Evolutionary conservation across 2,113 vertebrate species (phyloP).

Genomic region (Glaucidium brasilianum): DNA sequence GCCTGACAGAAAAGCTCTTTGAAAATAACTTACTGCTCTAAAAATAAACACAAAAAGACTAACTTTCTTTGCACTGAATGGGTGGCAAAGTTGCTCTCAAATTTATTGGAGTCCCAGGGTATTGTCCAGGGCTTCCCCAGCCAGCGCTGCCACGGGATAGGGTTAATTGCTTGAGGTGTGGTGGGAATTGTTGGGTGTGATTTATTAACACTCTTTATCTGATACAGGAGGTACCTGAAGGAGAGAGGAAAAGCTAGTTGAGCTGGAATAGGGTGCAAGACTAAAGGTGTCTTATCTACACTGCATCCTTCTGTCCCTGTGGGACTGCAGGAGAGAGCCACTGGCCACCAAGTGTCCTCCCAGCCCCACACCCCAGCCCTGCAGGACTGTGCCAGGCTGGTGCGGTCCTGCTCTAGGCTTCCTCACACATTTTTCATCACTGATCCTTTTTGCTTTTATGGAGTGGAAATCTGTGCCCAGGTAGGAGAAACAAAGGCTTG

Average conservation of each 20-base stretch:
- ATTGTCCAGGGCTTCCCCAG: background rate
- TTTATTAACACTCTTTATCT: background rate
- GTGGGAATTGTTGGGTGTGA: background rate
- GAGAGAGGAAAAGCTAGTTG: background rate
- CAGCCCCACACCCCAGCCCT: background rate
- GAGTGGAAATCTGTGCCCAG: background rate
- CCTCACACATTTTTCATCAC: background rate
- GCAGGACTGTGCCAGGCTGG: background rate
- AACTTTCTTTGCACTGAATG: background rate
- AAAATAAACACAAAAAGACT: background rate
- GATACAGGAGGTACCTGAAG: background rate
- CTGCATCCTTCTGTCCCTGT: background rate
- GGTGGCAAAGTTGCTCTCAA: background rate
- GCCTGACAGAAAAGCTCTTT: background rate
- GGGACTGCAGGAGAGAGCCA: background rate
- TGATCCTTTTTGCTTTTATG: background rate
- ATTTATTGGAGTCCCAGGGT: background rate
- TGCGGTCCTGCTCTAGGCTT: background rate
- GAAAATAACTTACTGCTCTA: background rate
- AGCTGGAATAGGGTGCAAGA: background rate
- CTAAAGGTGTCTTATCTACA: background rate
- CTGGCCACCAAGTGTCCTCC: background rate
- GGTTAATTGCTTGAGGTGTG: slow-evolving; percentile 10
- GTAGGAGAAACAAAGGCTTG: background rate
- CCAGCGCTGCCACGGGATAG: rapidly evolving